Percentiles rank a stretch among this genome's conserved stretches.
Evolutionary conservation across 2,888 invertebrate species (phyloP).

Genomic region (Caenorhabditis sp.): DNA sequence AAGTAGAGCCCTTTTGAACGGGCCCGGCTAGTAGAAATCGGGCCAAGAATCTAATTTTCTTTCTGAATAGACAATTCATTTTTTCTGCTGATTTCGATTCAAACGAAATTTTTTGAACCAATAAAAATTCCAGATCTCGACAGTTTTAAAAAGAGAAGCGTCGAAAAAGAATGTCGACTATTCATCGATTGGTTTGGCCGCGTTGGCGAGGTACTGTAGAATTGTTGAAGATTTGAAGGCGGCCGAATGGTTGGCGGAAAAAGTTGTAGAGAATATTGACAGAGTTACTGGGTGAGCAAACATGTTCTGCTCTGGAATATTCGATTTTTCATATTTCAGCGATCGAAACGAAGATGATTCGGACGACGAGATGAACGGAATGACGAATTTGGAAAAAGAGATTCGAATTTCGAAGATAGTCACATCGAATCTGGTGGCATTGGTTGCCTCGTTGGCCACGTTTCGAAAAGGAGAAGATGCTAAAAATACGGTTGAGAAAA

Average conservation of each 20-base stretch:
- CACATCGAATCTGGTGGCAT: constrained; percentile 36
- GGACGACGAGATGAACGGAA: constrained; percentile 39
- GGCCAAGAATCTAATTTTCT: no score
- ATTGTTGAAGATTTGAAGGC: constrained; percentile 24
- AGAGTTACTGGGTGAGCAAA: constrained; percentile 18
- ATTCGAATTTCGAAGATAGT: constrained; percentile 29
- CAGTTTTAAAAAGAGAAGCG: constrained; percentile 41
- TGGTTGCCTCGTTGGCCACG: constrained; percentile 29
- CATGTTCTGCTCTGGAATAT: neutral
- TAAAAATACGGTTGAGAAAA: constrained; percentile 11
- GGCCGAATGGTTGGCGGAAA: constrained; percentile 43
- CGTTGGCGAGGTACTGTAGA: constrained; percentile 35
- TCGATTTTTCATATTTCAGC: neutral
- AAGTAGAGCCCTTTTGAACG: no score
- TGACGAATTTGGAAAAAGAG: constrained; percentile 45
- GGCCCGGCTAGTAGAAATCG: no score
- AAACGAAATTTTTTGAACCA: no score
- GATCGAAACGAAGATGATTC: constrained; percentile 17
- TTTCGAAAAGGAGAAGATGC: constrained; percentile 18
- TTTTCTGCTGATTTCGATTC: no score
- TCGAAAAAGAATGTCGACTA: constrained; percentile 43
- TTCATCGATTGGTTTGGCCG: constrained; percentile 31
- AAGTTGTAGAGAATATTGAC: constrained; percentile 20
- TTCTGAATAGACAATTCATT: no score
- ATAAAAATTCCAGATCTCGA: constrained; percentile 15